Conservation (phyloP, 2,888 invertebrate species). For the Heliconius charithonia region DNA sequence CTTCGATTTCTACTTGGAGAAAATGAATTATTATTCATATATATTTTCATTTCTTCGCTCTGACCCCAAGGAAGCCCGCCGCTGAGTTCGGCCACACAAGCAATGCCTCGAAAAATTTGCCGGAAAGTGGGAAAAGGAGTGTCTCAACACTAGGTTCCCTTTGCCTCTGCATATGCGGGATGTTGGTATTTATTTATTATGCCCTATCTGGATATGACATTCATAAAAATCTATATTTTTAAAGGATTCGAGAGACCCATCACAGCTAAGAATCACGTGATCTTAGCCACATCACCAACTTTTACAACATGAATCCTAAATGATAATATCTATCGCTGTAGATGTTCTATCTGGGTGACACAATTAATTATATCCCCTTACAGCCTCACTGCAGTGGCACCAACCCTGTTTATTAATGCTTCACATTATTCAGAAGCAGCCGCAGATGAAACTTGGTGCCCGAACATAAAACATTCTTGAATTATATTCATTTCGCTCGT, state of each 20-base stretch:
- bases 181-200: no score
- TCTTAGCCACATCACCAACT: conserved; percentile 3
- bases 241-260: not conserved
- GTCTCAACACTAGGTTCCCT: no score
- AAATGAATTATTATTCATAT: no score
- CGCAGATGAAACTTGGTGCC: conserved; percentile 74
- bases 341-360: conserved; percentile 58
- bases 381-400: conserved; percentile 64
- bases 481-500: conserved; percentile 55
- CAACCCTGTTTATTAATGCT: conserved; percentile 79
- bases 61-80: no score
- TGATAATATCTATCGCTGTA: conserved; percentile 67
- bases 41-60: no score
- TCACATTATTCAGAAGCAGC: conserved; percentile 74
- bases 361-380: conserved; percentile 76
- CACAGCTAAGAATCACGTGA: not conserved
- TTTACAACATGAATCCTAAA: conserved; percentile 55
- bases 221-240: no score
- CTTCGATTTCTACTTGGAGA: no score
- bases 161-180: no score
- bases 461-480: conserved; percentile 69
- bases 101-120: no score
- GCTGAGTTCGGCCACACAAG: no score
- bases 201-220: no score
- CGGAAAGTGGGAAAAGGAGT: no score